Evolutionary conservation across 2,888 invertebrate genomes (phyloP), one percentile per base, ranked within the genome.

Genomic region (Agrilus biguttatus): DNA sequence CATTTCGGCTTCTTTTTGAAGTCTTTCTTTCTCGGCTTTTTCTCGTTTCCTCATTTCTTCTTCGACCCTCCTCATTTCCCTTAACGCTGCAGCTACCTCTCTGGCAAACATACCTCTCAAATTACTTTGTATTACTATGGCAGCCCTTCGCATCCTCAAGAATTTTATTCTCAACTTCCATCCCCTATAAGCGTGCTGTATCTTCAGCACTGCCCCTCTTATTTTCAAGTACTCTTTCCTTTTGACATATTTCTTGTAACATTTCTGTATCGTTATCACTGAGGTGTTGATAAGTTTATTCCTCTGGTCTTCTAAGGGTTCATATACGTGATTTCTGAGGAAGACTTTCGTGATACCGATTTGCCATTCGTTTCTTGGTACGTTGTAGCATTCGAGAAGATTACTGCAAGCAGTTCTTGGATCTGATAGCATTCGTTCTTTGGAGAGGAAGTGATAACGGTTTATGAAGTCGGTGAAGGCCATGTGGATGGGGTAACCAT

Each of bases 401-500:
- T 60, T 58, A 45, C 66, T 67, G 43, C 63, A 69, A 2, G 70
- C 70, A 19, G 62, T 62, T 17, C 62, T 60, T 13, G 65, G 64
- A 37, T 72, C 68, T 5, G 51, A 51, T n/a, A 74, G 70, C 51
- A 78, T 62, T 44, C 64, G 64, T 43, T 58, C 60, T 51, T 64
- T 65, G 40, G 65, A 64, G 47, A 89, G 69, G 60, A 90, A 90
- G 49, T 81, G 74, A 63, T 89, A 92, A 41, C 86, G 74, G 45
- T 73, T 67, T 23, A 81, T 70, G 64, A 91, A 91, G 52, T 83
- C 80, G 42, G 75, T 73, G 58, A 85, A 80, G 21, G 77, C 73
- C 66, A 89, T 73, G 59, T 92, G 91, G 50, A 90, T 78, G 1
- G 91, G 91, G 66, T 80, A 92, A 4, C 91, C 91, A 63, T 91